A percentile compares a stretch with the other conserved stretches of the same genome.
phyloP scores from a whole-genome alignment of 1,140 invertebrate species.

The Hycleus cichorii region DNA sequence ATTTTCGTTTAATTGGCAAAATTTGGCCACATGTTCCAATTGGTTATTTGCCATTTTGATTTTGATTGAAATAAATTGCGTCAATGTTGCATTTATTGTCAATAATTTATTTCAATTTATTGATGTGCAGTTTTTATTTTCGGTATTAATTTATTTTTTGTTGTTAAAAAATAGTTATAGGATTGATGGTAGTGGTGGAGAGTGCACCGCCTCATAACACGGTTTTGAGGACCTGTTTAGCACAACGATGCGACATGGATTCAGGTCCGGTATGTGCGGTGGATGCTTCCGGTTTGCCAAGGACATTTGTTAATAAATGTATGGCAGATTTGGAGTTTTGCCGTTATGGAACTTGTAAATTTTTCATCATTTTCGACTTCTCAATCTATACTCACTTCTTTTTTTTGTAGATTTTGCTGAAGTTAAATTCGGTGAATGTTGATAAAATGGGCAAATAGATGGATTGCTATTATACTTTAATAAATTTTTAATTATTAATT shows the following conservation, averaged over 20 bases:
- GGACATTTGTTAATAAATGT: conserved; percentile 47
- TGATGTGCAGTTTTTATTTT: background rate
- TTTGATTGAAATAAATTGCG: no score
- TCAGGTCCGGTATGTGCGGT: conserved; percentile 48
- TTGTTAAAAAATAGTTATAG: conserved; percentile 5
- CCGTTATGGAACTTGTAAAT: conserved; percentile 45
- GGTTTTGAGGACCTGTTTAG: conserved; percentile 39
- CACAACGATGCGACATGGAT: conserved; percentile 39
- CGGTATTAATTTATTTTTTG: background rate
- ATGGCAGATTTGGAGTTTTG: conserved; percentile 46
- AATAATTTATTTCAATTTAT: background rate
- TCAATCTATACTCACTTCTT: background rate
- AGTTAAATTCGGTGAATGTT: conserved; percentile 25
- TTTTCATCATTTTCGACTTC: background rate
- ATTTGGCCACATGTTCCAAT: no score
- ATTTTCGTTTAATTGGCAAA: no score
- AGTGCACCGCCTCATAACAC: conserved; percentile 13
- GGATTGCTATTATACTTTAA: background rate
- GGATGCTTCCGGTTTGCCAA: conserved; percentile 44
- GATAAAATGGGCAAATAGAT: background rate
- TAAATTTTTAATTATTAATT: no score
- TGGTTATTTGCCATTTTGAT: no score
- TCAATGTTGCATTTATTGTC: no score
- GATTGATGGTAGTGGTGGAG: conserved; percentile 10
- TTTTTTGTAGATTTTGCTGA: conserved; percentile 22